These are phyloP conservation scores for Brenthis ino DNA, from an alignment of 2,888 invertebrate species.

Conservation along the genomic window DNA sequence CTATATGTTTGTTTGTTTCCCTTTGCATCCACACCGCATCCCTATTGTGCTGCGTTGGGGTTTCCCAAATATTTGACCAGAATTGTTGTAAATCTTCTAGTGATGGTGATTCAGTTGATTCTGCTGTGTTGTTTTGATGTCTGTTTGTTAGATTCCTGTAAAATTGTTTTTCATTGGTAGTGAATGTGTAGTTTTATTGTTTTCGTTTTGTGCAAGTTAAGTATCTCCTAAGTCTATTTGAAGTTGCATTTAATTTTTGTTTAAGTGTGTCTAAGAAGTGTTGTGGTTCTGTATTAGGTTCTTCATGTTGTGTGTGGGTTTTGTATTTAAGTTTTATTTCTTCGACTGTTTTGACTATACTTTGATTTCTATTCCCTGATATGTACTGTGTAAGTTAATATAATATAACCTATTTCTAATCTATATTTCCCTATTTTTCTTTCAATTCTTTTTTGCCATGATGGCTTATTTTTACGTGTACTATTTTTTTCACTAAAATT, in stretches of 20 bases:
- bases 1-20: background rate
- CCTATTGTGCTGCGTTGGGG: conserved; percentile 30
- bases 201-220: conserved; percentile 25
- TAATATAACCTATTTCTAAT: conserved; percentile 29
- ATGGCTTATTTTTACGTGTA: conserved; percentile 6
- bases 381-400: conserved; percentile 23
- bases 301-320: too few species aligned
- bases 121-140: background rate
- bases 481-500: background rate
- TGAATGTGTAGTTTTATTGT: conserved; percentile 24
- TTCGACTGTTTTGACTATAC: too few species aligned
- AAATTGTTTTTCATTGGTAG: conserved; percentile 26
- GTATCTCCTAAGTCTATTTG: conserved; percentile 22
- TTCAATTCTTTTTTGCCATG: conserved; percentile 32
- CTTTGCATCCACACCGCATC: conserved; percentile 25
- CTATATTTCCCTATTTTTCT: conserved; percentile 21
- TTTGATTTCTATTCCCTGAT: too few species aligned
- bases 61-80: conserved; percentile 33
- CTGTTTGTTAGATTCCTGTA: conserved; percentile 16
- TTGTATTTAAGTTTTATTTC: too few species aligned
- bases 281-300: too few species aligned
- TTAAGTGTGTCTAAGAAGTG: conserved; percentile 12
- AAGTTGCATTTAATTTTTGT: conserved; percentile 16
- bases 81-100: conserved; percentile 21
- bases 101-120: background rate